Evolutionary conservation across 2,797 vertebrate species (phyloP).

Genomic region (Setipinna tenuifilis): DNA sequence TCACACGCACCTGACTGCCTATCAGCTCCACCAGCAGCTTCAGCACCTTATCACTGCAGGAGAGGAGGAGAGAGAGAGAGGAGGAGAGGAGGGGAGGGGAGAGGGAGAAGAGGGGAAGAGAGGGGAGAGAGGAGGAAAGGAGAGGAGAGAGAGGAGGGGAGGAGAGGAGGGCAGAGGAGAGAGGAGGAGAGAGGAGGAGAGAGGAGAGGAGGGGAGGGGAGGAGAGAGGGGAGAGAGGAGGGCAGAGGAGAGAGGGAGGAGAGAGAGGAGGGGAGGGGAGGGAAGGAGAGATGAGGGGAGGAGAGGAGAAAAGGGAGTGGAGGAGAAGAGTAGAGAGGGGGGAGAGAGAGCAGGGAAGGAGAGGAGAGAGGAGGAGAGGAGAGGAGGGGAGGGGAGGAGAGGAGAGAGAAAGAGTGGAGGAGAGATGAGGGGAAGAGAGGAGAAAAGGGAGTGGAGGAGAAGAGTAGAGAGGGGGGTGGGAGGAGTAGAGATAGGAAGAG

Average conservation of each 20-base stretch:
- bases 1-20: conserved; percentile 73
- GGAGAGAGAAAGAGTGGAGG: too few species aligned
- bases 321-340: neutral
- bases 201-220: neutral
- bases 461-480: too few species aligned
- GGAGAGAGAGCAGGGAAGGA: neutral
- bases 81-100: neutral
- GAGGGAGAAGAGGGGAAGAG: neutral
- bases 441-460: neutral
- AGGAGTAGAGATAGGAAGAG: neutral
- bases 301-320: too few species aligned
- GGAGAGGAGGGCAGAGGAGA: neutral
- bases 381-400: too few species aligned
- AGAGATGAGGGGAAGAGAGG: too few species aligned
- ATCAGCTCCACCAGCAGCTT: conserved; percentile 86
- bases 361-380: neutral
- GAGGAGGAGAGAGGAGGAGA: neutral
- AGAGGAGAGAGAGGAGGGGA: neutral
- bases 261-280: neutral
- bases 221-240: neutral
- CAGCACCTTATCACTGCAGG: conserved; percentile 85
- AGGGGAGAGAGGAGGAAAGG: neutral
- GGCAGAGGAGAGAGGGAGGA: neutral
- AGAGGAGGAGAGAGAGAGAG: neutral
- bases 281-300: neutral